A percentile compares a stretch with the other conserved stretches of the same genome.
Evolutionary conservation across 2,113 vertebrate genomes (phyloP).

Genomic region (Symphodus melops): DNA sequence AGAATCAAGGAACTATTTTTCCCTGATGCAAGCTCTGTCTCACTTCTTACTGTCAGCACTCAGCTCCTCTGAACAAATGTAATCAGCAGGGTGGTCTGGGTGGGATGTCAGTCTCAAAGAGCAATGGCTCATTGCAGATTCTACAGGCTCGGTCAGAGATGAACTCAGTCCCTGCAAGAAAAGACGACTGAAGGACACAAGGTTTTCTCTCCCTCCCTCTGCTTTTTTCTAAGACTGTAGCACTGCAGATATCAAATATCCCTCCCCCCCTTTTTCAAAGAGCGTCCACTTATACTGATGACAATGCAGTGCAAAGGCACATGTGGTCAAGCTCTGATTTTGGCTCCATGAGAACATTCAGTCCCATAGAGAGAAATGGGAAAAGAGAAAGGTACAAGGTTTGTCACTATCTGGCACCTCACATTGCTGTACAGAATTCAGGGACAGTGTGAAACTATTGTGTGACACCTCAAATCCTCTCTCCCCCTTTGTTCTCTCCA

Average conservation of each 20-base stretch:
- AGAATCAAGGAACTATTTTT: conserved; percentile 37
- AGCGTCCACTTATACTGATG: conserved; percentile 67
- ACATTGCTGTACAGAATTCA: conserved; percentile 29
- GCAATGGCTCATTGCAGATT: conserved; percentile 77
- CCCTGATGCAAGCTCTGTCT: conserved; percentile 9
- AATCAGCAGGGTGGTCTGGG: conserved; percentile 67
- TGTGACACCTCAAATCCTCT: conserved; percentile 61
- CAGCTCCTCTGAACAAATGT: conserved; percentile 61
- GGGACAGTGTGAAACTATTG: conserved; percentile 50
- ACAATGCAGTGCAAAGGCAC: conserved; percentile 37
- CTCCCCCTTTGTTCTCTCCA: conserved; percentile 54
- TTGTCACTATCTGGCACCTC: conserved; percentile 46
- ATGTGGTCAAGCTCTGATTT: conserved; percentile 46
- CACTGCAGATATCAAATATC: conserved; percentile 56
- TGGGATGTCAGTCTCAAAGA: conserved; percentile 67
- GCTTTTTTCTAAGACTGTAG: conserved; percentile 39
- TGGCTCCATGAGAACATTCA: conserved; percentile 29
- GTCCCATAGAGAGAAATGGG: conserved; percentile 10
- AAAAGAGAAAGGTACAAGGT: conserved; percentile 27
- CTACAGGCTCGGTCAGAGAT: conserved; percentile 59
- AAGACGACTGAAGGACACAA: conserved; percentile 65
- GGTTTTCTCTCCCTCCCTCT: conserved; percentile 10
- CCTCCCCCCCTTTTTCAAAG: conserved; percentile 58
- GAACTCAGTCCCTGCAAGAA: conserved; percentile 47
- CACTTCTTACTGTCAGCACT: conserved; percentile 23